Base-by-base conservation (phyloP, 1,140 invertebrate genomes). In the Hylyphantes graminicola region DNA sequence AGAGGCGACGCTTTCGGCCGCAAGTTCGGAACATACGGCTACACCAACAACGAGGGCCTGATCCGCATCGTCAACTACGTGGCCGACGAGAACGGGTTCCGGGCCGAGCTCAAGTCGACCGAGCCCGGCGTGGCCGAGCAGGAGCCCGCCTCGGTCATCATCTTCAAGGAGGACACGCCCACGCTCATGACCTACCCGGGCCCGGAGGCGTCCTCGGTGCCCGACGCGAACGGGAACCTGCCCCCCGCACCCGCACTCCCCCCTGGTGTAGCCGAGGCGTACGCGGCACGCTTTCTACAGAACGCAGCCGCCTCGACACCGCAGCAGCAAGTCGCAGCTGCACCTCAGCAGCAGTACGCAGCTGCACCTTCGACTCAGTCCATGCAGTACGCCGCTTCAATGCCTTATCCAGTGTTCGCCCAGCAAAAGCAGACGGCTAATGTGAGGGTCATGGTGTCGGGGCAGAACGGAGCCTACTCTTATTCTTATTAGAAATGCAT, bases 21-120 rank as follows among this genome's bases (percentile, higher is more conserved):
- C 50, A 86, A 87, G n/a, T 15, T 85, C 15, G 88, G 88, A 51
- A 86, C 85, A 15, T 88, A 88, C 63, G 88, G 88, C 15, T 86
- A 88, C 53, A 81, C 87, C 59, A 87, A 87, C 75, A 81, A 86
- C 85, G 88, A 88, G 70, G 88, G 88, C 12, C 86, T 87, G 63
- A 80, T 87, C 59, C 86, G 88, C 67, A 86, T 88, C 57, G 88
- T 88, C 48, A 87, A 88, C 85, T 88, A 88, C 85, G 87, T 87
- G 48, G 87, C 87, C 13, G 87, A 87, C 57, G 86, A 68, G 55
- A 70, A 73, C 59, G 86, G 86, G 11, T 87, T 85, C 65, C 70
- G 86, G 11, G 88, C 87, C 21, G 76, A 80, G 51, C 80, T 88
- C 64, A 83, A 85, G 61, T 86, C 87, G 51, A 88, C 88, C n/a